Percentiles rank a stretch among this genome's conserved stretches.
These are phyloP conservation scores for Tragopan temminckii DNA, from an alignment of 2,797 vertebrate species.

Conservation along the genomic window DNA sequence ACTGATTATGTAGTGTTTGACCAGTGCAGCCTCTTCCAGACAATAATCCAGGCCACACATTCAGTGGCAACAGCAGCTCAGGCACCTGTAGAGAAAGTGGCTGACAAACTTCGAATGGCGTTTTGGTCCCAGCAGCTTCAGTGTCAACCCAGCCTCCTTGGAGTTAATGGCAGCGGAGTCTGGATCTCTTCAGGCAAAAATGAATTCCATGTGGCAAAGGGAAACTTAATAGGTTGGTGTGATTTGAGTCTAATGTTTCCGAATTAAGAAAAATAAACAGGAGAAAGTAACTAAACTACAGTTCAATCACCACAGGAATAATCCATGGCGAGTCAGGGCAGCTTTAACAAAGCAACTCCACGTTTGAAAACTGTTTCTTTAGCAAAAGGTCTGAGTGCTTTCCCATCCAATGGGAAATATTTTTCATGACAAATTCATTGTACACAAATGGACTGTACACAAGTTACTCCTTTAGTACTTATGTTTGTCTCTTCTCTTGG, in stretches of 20 bases:
- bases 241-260: neutral
- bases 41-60: constrained; percentile 93
- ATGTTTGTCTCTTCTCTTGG: neutral
- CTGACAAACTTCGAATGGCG: constrained; percentile 89
- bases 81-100: constrained; percentile 93
- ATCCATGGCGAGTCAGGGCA: neutral
- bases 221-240: constrained; percentile 90
- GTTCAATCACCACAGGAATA: neutral
- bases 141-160: constrained; percentile 93
- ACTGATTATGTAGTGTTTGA: constrained; percentile 98
- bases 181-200: constrained; percentile 97
- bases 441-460: neutral
- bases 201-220: constrained; percentile 94
- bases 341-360: neutral
- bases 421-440: neutral
- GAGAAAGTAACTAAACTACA: neutral
- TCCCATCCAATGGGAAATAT: neutral
- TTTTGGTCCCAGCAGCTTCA: constrained; percentile 96
- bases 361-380: neutral
- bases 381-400: neutral
- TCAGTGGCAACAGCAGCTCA: constrained; percentile 92
- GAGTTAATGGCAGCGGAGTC: constrained; percentile 88
- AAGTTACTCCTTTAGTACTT: neutral
- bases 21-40: constrained; percentile 95
- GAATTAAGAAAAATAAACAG: neutral